Conservation (phyloP, 2,888 invertebrate species). For the Morinoia aosen region DNA sequence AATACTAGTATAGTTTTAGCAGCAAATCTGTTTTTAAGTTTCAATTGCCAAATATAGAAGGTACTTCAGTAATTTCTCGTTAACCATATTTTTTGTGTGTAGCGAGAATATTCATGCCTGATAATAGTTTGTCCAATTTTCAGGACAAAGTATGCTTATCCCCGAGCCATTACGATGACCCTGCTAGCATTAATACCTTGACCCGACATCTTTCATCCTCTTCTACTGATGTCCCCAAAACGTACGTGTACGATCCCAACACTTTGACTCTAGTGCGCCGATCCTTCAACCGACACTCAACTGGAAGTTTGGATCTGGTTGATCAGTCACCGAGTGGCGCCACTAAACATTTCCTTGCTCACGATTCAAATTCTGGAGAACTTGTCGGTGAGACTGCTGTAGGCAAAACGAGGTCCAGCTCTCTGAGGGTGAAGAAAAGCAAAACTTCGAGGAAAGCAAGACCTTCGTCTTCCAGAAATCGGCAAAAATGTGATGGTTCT, state of each 20-base stretch:
- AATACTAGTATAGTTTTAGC: neutral
- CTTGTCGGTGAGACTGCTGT: neutral
- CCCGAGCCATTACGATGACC: constrained; percentile 25
- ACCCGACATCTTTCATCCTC: constrained; percentile 36
- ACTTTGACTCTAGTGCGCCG: constrained; percentile 45
- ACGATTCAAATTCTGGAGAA: neutral
- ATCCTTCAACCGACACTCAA: neutral
- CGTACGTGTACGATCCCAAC: constrained; percentile 50
- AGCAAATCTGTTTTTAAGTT: neutral
- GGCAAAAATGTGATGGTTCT: neutral
- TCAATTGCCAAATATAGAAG: neutral
- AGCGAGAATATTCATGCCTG: neutral
- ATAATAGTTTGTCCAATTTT: neutral
- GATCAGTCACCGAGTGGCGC: neutral
- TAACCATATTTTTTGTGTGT: neutral
- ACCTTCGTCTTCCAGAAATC: constrained; percentile 33
- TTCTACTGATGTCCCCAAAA: constrained; percentile 32
- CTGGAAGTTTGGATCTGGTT: constrained; percentile 8
- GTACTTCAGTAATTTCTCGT: neutral
- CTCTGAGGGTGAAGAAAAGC: constrained; percentile 19
- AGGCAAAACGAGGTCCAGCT: neutral
- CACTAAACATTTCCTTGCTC: neutral
- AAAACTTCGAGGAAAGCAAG: neutral
- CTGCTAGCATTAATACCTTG: neutral
- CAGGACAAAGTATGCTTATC: constrained; percentile 40